Evolutionary conservation across 2,888 invertebrate species (phyloP), one percentile per base, ranked within the genome.

Genomic region (Xestoiulus laeticollis): DNA sequence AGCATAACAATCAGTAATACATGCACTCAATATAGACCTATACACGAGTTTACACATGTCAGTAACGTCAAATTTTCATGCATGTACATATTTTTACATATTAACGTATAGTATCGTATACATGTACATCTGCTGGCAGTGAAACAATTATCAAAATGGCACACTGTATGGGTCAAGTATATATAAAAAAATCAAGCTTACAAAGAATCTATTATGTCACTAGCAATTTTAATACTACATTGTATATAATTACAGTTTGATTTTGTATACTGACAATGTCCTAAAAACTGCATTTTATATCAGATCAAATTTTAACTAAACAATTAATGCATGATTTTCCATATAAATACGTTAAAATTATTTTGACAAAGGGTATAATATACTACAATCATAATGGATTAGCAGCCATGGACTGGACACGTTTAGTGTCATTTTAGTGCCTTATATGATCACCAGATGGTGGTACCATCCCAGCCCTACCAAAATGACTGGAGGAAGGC

Each of bases 31-130:
- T n/a, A n/a, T n/a, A n/a, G n/a, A n/a, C n/a, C n/a, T n/a, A n/a
- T n/a, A n/a, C n/a, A n/a, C n/a, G n/a, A n/a, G n/a, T n/a, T n/a
- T 78, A 30, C 30, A 30, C 78, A 30, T 78, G 2, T 5, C 33
- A 78, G 30, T 26, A 78, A 78, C 78, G 30, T 78, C 78, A 78
- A 78, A 26, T 78, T 26, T 12, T 6, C 16, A 26, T 30, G 78
- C 30, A 26, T 30, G 78, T 78, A 26, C 30, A 78, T 78, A 14
- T 30, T 8, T 78, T 78, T 78, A 78, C 78, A 78, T 78, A 78
- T 78, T 78, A 78, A 78, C 78, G 78, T 30, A 78, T 26, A 30
- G 78, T 30, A 78, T n/a, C n/a, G n/a, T n/a, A n/a, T n/a, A n/a
- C n/a, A 30, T 16, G 26, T 26, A 30, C 78, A 78, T 26, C 78